These are phyloP conservation scores for Siderastrea siderea DNA, from an alignment of 92 coral and sea anemone species.

Conservation along the genomic window DNA sequence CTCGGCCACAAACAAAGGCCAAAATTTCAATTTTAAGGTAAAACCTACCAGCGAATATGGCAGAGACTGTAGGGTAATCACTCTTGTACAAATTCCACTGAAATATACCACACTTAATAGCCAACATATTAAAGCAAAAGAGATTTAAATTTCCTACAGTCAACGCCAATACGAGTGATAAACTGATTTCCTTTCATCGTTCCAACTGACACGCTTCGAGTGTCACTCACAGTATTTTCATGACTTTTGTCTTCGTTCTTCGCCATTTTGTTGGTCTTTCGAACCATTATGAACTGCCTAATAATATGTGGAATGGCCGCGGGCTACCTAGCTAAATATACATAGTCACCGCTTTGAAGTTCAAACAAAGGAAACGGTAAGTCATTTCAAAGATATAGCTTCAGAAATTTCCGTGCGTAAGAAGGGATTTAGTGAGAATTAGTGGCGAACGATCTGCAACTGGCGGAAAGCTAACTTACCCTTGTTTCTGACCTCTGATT, in stretches of 20 bases:
- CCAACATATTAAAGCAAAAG: neutral
- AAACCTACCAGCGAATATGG: neutral
- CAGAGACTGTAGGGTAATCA: neutral
- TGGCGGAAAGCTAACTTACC: neutral
- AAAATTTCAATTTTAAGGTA: neutral
- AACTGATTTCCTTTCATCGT: neutral
- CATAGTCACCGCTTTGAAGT: neutral
- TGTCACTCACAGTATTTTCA: neutral
- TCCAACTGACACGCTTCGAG: neutral
- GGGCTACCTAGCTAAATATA: neutral
- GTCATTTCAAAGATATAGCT: constrained; percentile 3
- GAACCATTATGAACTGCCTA: neutral
- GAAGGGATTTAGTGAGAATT: neutral
- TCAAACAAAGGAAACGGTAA: neutral
- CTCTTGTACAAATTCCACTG: neutral
- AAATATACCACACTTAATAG: neutral
- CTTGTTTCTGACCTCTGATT: neutral
- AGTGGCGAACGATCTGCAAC: neutral
- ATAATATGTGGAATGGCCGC: neutral
- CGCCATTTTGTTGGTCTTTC: neutral
- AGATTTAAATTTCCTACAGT: neutral
- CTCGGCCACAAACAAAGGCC: neutral
- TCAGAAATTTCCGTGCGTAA: neutral
- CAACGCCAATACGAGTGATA: neutral
- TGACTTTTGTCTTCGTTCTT: neutral